These are phyloP conservation scores for Agrochola litura DNA, from an alignment of 2,888 invertebrate species.

Conservation along the genomic window DNA sequence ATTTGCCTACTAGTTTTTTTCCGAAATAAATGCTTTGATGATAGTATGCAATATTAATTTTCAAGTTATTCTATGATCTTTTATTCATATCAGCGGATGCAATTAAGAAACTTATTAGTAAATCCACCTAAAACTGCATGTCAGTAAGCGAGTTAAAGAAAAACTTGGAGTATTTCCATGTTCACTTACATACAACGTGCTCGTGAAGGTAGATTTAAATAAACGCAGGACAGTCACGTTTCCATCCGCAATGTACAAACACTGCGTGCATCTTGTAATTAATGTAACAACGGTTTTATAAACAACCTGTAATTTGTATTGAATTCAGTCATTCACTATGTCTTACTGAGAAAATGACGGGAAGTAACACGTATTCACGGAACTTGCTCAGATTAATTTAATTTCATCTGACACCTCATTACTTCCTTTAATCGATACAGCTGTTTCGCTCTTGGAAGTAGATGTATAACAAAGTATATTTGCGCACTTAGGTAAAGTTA, in stretches of 20 bases:
- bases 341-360: constrained; percentile 12
- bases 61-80: not conserved
- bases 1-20: not conserved
- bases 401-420: constrained; percentile 7
- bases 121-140: not conserved
- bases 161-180: not conserved
- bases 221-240: constrained; percentile 44
- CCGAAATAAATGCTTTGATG: constrained; percentile 26
- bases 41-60: not conserved
- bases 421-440: not conserved
- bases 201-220: constrained; percentile 23
- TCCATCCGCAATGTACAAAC: constrained; percentile 21
- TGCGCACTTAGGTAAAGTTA: not conserved
- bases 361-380: constrained; percentile 24
- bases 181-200: not conserved
- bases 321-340: constrained; percentile 20
- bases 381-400: constrained; percentile 13
- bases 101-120: not conserved
- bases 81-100: not conserved
- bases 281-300: constrained; percentile 31
- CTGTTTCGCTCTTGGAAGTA: not conserved
- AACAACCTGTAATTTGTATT: constrained; percentile 34
- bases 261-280: constrained; percentile 49
- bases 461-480: not conserved
- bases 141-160: not conserved